Evolutionary conservation across 1,140 invertebrate genomes (phyloP).

Genomic region (Maconellicoccus hirsutus): DNA sequence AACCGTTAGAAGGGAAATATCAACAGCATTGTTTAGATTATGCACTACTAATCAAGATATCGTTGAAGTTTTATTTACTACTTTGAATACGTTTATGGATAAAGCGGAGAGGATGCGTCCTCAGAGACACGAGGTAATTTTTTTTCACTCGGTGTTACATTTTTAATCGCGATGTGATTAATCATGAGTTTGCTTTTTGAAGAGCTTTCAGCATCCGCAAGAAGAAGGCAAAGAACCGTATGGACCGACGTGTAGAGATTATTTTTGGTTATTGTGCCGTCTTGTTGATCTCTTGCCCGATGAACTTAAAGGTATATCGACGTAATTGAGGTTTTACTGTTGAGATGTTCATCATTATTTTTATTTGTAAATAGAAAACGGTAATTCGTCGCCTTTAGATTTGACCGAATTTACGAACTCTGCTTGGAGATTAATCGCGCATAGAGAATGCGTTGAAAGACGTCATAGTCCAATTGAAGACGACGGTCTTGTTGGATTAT

Average conservation of each 20-base stretch:
- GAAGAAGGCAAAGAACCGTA: slow-evolving; percentile 85
- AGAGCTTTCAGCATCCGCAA: slow-evolving; percentile 40
- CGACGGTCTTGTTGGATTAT: slow-evolving; percentile 77
- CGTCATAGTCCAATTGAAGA: slow-evolving; percentile 70
- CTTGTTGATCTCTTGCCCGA: slow-evolving; percentile 72
- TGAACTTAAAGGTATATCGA: slow-evolving; percentile 49
- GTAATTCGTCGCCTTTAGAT: slow-evolving; percentile 34
- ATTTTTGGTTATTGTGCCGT: slow-evolving; percentile 82
- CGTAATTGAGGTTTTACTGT: not conserved
- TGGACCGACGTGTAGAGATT: slow-evolving; percentile 83
- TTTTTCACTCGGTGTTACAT: slow-evolving; percentile 24
- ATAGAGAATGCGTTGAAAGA: slow-evolving; percentile 68
- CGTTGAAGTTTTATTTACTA: slow-evolving; percentile 51
- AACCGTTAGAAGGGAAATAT: slow-evolving; percentile 73
- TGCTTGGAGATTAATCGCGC: slow-evolving; percentile 58
- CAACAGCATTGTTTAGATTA: slow-evolving; percentile 80
- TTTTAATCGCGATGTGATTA: not conserved
- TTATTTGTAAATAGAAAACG: slow-evolving; percentile 24
- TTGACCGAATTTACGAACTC: slow-evolving; percentile 54
- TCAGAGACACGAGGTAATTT: slow-evolving; percentile 40
- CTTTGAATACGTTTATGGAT: slow-evolving; percentile 62
- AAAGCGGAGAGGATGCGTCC: slow-evolving; percentile 76
- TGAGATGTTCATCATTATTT: slow-evolving; percentile 16
- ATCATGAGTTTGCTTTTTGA: slow-evolving; percentile 24
- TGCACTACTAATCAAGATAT: slow-evolving; percentile 35